phyloP scores from a whole-genome alignment of 2,888 invertebrate species.

The Caenorhabditis drosophilae region DNA sequence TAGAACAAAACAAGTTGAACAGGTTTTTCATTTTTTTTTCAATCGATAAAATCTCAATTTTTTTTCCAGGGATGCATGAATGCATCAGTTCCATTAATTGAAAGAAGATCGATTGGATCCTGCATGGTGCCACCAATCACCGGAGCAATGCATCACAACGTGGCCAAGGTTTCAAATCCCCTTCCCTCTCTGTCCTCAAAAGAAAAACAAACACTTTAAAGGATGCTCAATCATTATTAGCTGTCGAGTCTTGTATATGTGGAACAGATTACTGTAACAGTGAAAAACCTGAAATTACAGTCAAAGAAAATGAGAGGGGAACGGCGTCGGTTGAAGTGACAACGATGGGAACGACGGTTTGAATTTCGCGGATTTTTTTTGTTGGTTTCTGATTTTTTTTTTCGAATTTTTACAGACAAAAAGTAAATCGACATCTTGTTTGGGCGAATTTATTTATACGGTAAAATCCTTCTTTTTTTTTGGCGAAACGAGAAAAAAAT shows the following conservation, averaged over 20 bases:
- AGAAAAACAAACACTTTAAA: no score
- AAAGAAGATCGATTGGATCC: constrained; percentile 62
- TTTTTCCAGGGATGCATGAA: constrained; percentile 61
- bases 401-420: no score
- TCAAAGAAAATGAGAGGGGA: constrained; percentile 57
- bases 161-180: no score
- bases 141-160: constrained; percentile 67
- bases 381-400: constrained; percentile 23
- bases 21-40: no score
- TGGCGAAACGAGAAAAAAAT: constrained; percentile 12
- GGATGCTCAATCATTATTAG: constrained; percentile 54
- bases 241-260: constrained; percentile 65
- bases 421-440: constrained; percentile 43
- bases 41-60: neutral
- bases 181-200: no score
- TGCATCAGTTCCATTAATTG: constrained; percentile 64
- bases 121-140: constrained; percentile 67
- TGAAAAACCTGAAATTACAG: constrained; percentile 55
- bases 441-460: neutral
- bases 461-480: constrained; percentile 8
- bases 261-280: constrained; percentile 61
- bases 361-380: neutral
- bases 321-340: constrained; percentile 52
- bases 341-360: constrained; percentile 52
- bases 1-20: constrained; percentile 56